These are phyloP conservation scores for Plecotus auritus DNA, from an alignment of 2,113 vertebrate genomes.

Conservation along the genomic window DNA sequence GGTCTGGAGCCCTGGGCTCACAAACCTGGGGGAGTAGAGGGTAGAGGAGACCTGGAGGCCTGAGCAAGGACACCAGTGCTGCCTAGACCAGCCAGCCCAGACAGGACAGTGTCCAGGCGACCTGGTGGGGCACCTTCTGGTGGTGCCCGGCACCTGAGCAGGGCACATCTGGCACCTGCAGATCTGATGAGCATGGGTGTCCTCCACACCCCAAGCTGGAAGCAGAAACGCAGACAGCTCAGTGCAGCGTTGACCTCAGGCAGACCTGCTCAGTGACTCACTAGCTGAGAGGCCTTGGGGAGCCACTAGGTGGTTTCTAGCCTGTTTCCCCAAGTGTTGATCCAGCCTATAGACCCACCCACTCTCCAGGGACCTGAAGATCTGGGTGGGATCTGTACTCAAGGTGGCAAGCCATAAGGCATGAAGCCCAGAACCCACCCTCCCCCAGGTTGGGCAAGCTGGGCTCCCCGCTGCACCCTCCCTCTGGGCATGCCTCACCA, in stretches of 20 bases:
- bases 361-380: background rate
- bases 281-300: too few relatives aligned
- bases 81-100: background rate
- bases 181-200: too few relatives aligned
- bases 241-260: background rate
- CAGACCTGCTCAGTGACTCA: too few relatives aligned
- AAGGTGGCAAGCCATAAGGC: rapidly evolving
- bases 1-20: background rate
- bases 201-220: too few relatives aligned
- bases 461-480: too few relatives aligned
- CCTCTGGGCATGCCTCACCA: rapidly evolving
- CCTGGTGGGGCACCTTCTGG: background rate
- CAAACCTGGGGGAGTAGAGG: background rate
- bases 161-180: too few relatives aligned
- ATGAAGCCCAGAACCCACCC: background rate
- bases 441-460: rapidly evolving
- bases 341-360: background rate
- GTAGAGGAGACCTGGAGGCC: background rate
- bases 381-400: background rate
- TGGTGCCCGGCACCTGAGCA: background rate
- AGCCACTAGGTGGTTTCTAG: background rate
- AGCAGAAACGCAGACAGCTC: too few relatives aligned
- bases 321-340: background rate
- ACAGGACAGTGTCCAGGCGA: background rate
- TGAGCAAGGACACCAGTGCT: too few relatives aligned